phyloP scores from a whole-genome alignment of 1,140 invertebrate genomes.

The Hyphantria cunea region DNA sequence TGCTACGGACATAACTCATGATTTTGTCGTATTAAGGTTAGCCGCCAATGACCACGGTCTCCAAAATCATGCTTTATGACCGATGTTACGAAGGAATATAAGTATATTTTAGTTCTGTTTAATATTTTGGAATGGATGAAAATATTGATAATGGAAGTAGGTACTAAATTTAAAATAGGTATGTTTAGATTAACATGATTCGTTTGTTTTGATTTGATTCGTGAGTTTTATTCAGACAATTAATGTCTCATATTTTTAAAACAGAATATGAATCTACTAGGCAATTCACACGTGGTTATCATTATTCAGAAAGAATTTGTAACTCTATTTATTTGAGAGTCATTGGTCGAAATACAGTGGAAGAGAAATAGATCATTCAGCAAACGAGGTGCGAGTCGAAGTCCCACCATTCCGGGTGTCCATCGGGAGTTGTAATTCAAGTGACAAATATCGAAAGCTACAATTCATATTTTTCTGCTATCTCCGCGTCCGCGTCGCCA shows the following conservation, averaged over 20 bases:
- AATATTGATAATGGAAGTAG: not conserved
- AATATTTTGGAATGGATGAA: not conserved
- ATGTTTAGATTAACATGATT: slow-evolving; percentile 2
- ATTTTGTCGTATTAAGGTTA: slow-evolving; percentile 14
- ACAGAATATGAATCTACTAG: slow-evolving; percentile 9
- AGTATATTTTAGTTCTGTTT: not conserved
- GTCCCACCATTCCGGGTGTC: slow-evolving; percentile 57
- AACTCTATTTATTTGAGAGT: slow-evolving; percentile 18
- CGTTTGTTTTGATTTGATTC: not conserved
- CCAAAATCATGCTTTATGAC: slow-evolving; percentile 15
- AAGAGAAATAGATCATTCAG: slow-evolving; percentile 65
- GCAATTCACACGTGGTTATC: slow-evolving; percentile 13
- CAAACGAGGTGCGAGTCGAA: slow-evolving; percentile 68
- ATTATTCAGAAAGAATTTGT: slow-evolving; percentile 19
- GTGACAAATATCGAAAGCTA: slow-evolving; percentile 82
- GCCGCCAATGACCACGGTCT: slow-evolving; percentile 10
- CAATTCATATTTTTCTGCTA: slow-evolving; percentile 81
- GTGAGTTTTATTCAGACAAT: slow-evolving; percentile 14
- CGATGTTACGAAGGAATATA: not conserved
- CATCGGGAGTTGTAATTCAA: slow-evolving; percentile 79
- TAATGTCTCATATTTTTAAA: slow-evolving; percentile 26
- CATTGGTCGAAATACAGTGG: slow-evolving; percentile 38
- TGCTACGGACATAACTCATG: slow-evolving; percentile 27
- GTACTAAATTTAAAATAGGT: not conserved
- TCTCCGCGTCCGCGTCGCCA: slow-evolving; percentile 74